Evolutionary conservation across 2,888 invertebrate genomes (phyloP).

Genomic region (Drepana falcataria): DNA sequence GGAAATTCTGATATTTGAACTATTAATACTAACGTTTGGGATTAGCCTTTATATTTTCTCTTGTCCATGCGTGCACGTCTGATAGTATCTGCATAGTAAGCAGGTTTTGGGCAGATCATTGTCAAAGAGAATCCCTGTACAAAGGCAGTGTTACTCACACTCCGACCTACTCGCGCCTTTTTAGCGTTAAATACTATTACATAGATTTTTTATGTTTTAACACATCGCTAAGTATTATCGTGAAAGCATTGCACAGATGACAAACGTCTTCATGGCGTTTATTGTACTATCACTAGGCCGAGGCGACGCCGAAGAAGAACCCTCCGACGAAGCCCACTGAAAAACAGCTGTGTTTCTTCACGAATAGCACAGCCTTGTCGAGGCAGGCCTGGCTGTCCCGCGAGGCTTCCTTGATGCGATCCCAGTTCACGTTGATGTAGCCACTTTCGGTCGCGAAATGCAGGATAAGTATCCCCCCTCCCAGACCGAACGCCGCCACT

Average conservation of each 20-base stretch:
- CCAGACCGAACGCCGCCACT: constrained; percentile 90
- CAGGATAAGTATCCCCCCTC: constrained; percentile 90
- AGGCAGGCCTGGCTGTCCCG: constrained; percentile 86
- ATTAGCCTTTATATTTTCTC: too few relatives aligned
- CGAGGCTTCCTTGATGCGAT: constrained; percentile 85
- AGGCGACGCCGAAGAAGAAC: constrained; percentile 89
- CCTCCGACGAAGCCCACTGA: constrained; percentile 90
- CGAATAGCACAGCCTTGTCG: constrained; percentile 81
- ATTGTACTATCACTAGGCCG: constrained; percentile 45
- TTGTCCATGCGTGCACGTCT: too few relatives aligned
- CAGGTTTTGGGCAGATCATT: too few relatives aligned
- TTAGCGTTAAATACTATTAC: too few relatives aligned
- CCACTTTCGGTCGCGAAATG: constrained; percentile 93
- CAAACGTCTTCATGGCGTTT: constrained; percentile 4
- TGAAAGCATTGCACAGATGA: constrained; percentile 4
- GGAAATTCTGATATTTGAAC: too few relatives aligned
- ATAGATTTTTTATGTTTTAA: too few relatives aligned
- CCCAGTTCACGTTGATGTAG: constrained; percentile 93
- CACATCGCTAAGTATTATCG: too few relatives aligned
- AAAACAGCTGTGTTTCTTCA: constrained; percentile 82
- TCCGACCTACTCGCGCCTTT: too few relatives aligned
- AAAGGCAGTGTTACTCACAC: too few relatives aligned
- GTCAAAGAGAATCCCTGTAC: too few relatives aligned
- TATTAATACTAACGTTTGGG: too few relatives aligned
- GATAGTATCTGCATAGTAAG: too few relatives aligned